A percentile compares a stretch with the other conserved stretches of the same genome.
phyloP scores from a whole-genome alignment of 2,113 vertebrate species.

The Phylloscopus trochilus region DNA sequence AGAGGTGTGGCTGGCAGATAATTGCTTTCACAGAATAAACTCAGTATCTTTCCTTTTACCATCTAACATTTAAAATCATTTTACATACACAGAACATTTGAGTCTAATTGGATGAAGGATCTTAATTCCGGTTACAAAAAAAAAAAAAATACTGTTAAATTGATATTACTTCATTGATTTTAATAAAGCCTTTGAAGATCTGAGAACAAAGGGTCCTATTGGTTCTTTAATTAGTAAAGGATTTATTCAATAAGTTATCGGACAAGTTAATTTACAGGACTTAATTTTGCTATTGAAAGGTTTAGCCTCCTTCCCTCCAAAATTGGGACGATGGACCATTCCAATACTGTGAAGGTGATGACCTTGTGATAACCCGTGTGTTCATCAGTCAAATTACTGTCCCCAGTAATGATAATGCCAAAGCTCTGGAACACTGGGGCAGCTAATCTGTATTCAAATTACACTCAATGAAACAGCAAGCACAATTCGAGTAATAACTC shows the following conservation, averaged over 20 bases:
- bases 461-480: slow-evolving; percentile 80
- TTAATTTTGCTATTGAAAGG: slow-evolving; percentile 79
- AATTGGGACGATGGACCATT: slow-evolving; percentile 61
- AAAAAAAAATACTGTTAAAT: slow-evolving; percentile 40
- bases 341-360: slow-evolving; percentile 77
- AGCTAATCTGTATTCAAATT: slow-evolving; percentile 97
- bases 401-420: slow-evolving; percentile 85
- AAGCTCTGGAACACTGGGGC: slow-evolving; percentile 85
- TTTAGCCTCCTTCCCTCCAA: slow-evolving; percentile 72
- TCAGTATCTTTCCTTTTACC: background rate
- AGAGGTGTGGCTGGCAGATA: background rate
- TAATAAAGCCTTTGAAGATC: slow-evolving; percentile 72
- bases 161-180: slow-evolving; percentile 73
- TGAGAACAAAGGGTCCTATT: slow-evolving; percentile 67
- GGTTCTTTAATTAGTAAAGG: slow-evolving; percentile 77
- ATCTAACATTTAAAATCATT: slow-evolving; percentile 44
- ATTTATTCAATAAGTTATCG: slow-evolving; percentile 83
- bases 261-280: slow-evolving; percentile 82
- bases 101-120: slow-evolving; percentile 67
- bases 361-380: slow-evolving; percentile 93
- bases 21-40: background rate
- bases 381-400: slow-evolving; percentile 89
- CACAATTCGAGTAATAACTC: slow-evolving; percentile 85
- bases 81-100: background rate
- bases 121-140: slow-evolving; percentile 64